Base-by-base conservation (phyloP, 2,113 vertebrate genomes). In the Boulengeromyrus knoepffleri region DNA sequence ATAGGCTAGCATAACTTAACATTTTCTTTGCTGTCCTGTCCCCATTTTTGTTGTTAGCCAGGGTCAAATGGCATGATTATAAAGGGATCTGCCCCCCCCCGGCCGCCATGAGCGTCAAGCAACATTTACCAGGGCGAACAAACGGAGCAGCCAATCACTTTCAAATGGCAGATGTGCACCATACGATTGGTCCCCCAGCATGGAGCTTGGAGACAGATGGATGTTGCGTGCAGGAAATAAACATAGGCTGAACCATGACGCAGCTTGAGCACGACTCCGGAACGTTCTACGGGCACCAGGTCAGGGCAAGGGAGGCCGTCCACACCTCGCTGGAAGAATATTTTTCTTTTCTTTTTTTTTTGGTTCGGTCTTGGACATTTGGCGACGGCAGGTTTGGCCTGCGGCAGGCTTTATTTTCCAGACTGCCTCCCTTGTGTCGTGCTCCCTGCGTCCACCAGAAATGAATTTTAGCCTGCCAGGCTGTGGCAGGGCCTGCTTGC, bases 161-260 rank as follows among this genome's bases (percentile, higher is more conserved):
- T 84, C 74, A 89, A 85, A 62, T 46, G 36, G 89, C 77, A 89
- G 89, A 85, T 89, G 89, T 85, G 39, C 1, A n/a, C 21, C 50
- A 31, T 85, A 36, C 12, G 74, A 80, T 80, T 5, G 31, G 1
- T 31, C 31, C 46, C 27, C 49, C 49, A 39, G 88, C 50, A 85
- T 45, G 52, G 80, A 42, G 77, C 24, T 47, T 47, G 89, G 58
- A 85, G 89, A 85, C 45, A 42, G 89, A 89, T 89, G 49, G 21
- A 85, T 89, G 52, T 62, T 89, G 39, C 89, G 24, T 85, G 52
- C 21, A 84, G 89, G 52, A 66, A 19, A 53, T 62, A 58, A 46
- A 45, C 27, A 66, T 17, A 62, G 31, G 52, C 31, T 58, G 77
- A 53, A 89, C 49, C 70, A 21, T 66, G 12, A 49, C 88, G 39